Percentiles rank a stretch among this genome's conserved stretches.
Conservation (phyloP, 2,888 invertebrate genomes). For the Ochropacha duplaris region DNA sequence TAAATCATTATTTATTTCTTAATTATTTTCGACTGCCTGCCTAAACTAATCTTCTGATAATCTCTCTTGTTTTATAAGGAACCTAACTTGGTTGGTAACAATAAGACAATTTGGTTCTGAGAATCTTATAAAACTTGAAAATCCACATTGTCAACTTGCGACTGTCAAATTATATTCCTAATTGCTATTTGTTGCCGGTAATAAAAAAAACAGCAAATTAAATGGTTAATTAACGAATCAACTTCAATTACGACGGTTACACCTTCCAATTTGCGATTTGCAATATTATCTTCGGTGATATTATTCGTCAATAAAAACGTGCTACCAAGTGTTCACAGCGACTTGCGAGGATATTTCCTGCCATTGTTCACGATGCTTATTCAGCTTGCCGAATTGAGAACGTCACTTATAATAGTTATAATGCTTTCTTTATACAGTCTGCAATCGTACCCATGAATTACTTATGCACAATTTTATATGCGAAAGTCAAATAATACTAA, state of each 20-base stretch:
- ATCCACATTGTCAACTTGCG: slow-evolving; percentile 8
- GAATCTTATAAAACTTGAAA: slow-evolving; percentile 1
- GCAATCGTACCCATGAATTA: slow-evolving; percentile 25
- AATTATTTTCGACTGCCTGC: not conserved
- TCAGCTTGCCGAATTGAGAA: slow-evolving; percentile 44
- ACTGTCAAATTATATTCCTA: slow-evolving; percentile 21
- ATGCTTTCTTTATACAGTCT: slow-evolving; percentile 34
- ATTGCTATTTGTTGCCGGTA: slow-evolving; percentile 18
- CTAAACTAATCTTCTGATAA: not conserved
- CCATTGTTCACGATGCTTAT: slow-evolving; percentile 50
- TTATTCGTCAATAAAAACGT: slow-evolving; percentile 9
- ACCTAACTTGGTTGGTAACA: not conserved
- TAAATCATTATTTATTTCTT: not conserved
- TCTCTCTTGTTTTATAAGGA: not conserved
- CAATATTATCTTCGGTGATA: slow-evolving; percentile 13
- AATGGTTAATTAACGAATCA: slow-evolving; percentile 21
- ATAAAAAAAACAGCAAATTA: slow-evolving; percentile 21
- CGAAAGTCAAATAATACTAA: not conserved
- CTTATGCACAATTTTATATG: slow-evolving; percentile 7
- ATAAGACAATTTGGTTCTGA: not conserved
- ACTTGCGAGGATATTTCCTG: slow-evolving; percentile 50
- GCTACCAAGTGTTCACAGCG: slow-evolving; percentile 23
- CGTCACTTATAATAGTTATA: slow-evolving; percentile 27
- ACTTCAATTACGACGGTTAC: slow-evolving; percentile 10
- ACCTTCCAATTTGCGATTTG: slow-evolving; percentile 8